Evolutionary conservation across 1,140 invertebrate species (phyloP).

Genomic region (Caenorhabditis briggsae): DNA sequence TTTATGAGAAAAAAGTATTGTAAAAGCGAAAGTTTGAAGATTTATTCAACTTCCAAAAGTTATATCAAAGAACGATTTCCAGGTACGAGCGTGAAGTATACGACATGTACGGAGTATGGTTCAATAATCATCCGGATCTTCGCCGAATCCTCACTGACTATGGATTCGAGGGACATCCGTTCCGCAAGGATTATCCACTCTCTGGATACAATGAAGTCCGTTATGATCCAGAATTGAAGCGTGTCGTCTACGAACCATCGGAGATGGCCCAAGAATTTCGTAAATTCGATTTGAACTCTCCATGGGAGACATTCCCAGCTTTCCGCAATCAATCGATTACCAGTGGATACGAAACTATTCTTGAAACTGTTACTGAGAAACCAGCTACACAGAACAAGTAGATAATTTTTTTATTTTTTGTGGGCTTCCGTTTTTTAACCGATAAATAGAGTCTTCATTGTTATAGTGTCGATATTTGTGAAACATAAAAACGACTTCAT

Average conservation of each 20-base stretch:
- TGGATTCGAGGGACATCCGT: constrained; percentile 98
- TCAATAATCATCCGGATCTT: constrained; percentile 95
- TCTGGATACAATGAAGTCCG: constrained; percentile 96
- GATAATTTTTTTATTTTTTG: not conserved
- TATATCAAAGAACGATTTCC: not conserved
- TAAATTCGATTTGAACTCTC: constrained; percentile 94
- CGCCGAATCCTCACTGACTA: constrained; percentile 98
- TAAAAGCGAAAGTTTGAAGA: not conserved
- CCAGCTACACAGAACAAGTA: constrained; percentile 54
- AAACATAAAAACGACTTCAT: constrained; percentile 45
- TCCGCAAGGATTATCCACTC: constrained; percentile 97
- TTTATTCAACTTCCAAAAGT: not conserved
- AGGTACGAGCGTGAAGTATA: constrained; percentile 83
- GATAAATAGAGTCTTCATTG: constrained; percentile 55
- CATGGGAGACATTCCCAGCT: constrained; percentile 87
- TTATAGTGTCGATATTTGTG: not conserved
- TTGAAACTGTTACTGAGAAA: constrained; percentile 25
- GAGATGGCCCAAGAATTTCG: constrained; percentile 97
- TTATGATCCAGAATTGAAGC: constrained; percentile 95
- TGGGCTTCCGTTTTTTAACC: constrained; percentile 41
- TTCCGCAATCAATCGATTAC: constrained; percentile 76
- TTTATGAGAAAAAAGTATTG: too few species aligned
- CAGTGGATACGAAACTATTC: constrained; percentile 73
- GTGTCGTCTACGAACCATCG: constrained; percentile 93
- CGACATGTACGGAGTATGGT: constrained; percentile 99